phyloP scores from a whole-genome alignment of 2,797 vertebrate genomes.

The Sebastes minor region DNA sequence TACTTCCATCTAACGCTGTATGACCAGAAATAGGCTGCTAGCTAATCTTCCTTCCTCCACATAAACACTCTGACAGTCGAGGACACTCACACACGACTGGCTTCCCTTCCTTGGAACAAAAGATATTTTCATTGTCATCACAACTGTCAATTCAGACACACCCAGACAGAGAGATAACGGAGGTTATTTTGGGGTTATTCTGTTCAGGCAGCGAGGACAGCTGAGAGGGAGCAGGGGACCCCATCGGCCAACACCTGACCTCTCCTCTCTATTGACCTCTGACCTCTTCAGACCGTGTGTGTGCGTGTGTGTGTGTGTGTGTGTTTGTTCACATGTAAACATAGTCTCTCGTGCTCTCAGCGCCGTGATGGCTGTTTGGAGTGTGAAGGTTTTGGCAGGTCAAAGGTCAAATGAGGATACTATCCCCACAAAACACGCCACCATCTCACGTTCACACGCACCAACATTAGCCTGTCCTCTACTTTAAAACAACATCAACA shows the following conservation, averaged over 20 bases:
- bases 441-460: background rate
- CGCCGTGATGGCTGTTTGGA: background rate
- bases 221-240: constrained; percentile 16
- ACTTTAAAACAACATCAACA: background rate
- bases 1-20: background rate
- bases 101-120: constrained; percentile 44
- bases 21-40: constrained; percentile 44
- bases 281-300: constrained; percentile 3
- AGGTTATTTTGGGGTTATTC: constrained; percentile 39
- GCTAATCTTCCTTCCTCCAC: constrained; percentile 70
- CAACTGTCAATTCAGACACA: constrained; percentile 16
- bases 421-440: background rate
- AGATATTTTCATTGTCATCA: constrained; percentile 60
- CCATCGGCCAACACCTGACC: constrained; percentile 13
- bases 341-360: background rate
- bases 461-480: background rate
- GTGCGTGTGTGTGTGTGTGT: background rate
- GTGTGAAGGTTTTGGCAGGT: constrained; percentile 1
- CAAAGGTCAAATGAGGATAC: background rate
- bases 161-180: constrained; percentile 34
- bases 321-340: background rate
- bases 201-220: constrained; percentile 27
- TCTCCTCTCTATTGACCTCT: constrained; percentile 1
- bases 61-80: constrained; percentile 42
- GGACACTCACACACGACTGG: background rate